Percentiles rank a stretch among this genome's conserved stretches.
These are phyloP conservation scores for Therioaphis trifolii DNA, from an alignment of 2,888 invertebrate species.

Conservation along the genomic window DNA sequence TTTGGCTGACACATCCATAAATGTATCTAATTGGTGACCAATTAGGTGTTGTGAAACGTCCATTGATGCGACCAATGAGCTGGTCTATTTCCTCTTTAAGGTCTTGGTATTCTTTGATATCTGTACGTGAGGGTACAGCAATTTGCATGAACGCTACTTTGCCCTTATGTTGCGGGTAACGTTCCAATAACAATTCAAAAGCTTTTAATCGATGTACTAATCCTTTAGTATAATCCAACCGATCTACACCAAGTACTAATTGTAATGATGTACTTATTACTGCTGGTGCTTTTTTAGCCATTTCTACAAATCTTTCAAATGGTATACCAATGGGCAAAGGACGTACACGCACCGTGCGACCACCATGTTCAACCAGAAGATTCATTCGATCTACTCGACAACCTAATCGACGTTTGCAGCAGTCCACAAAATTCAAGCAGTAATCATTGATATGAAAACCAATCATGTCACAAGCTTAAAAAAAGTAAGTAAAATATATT, in stretches of 20 bases:
- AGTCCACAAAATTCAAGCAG: conserved; percentile 90
- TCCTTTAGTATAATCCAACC: conserved; percentile 89
- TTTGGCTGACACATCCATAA: conserved; percentile 87
- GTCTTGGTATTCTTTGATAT: conserved; percentile 90
- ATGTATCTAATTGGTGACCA: conserved; percentile 93
- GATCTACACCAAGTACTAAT: conserved; percentile 80
- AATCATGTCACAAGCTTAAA: conserved; percentile 88
- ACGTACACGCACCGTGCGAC: conserved; percentile 83
- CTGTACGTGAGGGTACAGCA: conserved; percentile 88
- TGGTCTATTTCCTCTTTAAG: conserved; percentile 92
- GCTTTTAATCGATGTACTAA: conserved; percentile 74
- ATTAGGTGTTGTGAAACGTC: conserved; percentile 89
- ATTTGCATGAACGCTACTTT: conserved; percentile 85
- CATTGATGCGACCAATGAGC: conserved; percentile 87
- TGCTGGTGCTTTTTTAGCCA: conserved; percentile 77
- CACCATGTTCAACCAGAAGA: conserved; percentile 86
- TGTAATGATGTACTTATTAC: conserved; percentile 74
- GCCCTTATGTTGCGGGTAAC: conserved; percentile 86
- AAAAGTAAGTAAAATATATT: conserved; percentile 15
- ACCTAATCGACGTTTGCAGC: conserved; percentile 87
- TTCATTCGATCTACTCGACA: conserved; percentile 90
- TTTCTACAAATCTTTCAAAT: conserved; percentile 83
- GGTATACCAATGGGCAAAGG: conserved; percentile 91
- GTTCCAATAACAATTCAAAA: conserved; percentile 83
- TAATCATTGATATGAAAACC: conserved; percentile 93